Evolutionary conservation across 2,797 vertebrate species (phyloP), one percentile per base, ranked within the genome.

Genomic region (Tapera naevia): DNA sequence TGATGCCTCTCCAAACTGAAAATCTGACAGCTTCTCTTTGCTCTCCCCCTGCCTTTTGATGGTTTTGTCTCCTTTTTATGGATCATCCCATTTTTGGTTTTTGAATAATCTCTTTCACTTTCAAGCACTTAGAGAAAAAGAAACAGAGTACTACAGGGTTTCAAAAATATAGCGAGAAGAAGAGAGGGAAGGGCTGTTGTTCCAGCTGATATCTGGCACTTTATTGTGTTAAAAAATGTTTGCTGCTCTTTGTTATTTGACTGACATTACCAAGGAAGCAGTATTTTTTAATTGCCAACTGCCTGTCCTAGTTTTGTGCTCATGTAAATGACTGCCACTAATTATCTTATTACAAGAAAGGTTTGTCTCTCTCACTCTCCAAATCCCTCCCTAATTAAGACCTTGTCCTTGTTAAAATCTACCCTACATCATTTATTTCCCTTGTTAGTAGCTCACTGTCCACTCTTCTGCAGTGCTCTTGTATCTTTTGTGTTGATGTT

Each of bases 381-480:
- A 95, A 89, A 87, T 91, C 58, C 35, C 23, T 90, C 72, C 71
- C 48, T 95, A 95, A 93, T 96, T 95, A 94, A 86, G 80, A 79
- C 61, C 21, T 46, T 41, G 22, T 71, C 75, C 74, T 88, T 94
- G 67, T 71, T 85, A 89, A 96, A 96, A 95, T 86, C 62, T 33
- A 91, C 12, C 46, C 57, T 72, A 35, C 50, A 45, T 71, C 4
- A 61, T 89, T 91, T 91, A 39, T 88, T 80, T 88, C 46, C 35
- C 56, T 81, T 88, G 32, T 80, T 80, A 91, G 14, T 87, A 78
- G 4, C 35, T 80, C 17, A 0, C 27, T 82, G 39, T 69, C 39
- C 21, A 15, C 39, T 91, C 45, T 78, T 83, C 62, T 81, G 22
- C 53, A 25, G 32, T 51, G 11, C 13, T 79, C 30, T 81, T 75